Conservation (phyloP, 2,888 invertebrate genomes). For the Oscheius sp. region DNA sequence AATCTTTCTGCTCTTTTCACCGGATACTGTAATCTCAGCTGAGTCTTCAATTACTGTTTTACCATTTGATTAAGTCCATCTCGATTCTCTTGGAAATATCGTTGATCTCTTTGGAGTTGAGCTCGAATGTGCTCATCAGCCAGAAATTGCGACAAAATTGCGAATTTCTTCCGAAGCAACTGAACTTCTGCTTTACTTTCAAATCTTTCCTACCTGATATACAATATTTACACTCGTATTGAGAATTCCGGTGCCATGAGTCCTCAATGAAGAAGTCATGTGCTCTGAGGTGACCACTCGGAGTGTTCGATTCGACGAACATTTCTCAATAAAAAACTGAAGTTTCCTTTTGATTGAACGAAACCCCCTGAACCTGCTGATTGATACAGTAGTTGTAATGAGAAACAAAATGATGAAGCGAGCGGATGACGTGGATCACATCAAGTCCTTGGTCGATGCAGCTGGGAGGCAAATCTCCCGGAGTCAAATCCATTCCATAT, state of each 20-base stretch:
- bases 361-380: constrained; percentile 47
- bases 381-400: constrained; percentile 88
- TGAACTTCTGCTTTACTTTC: not conserved
- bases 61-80: constrained; percentile 77
- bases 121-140: constrained; percentile 98
- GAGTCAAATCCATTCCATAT: constrained; percentile 74
- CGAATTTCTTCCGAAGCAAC: constrained; percentile 84
- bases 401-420: constrained; percentile 91
- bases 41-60: not conserved
- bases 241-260: constrained; percentile 48
- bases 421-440: constrained; percentile 94
- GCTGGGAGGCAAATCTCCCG: constrained; percentile 92
- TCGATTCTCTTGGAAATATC: constrained; percentile 82
- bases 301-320: constrained; percentile 88
- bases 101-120: constrained; percentile 80
- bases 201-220: constrained; percentile 78
- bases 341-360: constrained; percentile 31
- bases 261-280: constrained; percentile 87
- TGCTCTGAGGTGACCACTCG: constrained; percentile 94
- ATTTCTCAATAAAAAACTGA: constrained; percentile 86
- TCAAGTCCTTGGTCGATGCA: constrained; percentile 95
- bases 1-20: constrained; percentile 93
- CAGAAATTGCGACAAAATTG: constrained; percentile 93
- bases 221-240: constrained; percentile 72
- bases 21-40: constrained; percentile 73